Evolutionary conservation across 1,140 invertebrate genomes (phyloP).

Genomic region (Oreohelix idahoensis): DNA sequence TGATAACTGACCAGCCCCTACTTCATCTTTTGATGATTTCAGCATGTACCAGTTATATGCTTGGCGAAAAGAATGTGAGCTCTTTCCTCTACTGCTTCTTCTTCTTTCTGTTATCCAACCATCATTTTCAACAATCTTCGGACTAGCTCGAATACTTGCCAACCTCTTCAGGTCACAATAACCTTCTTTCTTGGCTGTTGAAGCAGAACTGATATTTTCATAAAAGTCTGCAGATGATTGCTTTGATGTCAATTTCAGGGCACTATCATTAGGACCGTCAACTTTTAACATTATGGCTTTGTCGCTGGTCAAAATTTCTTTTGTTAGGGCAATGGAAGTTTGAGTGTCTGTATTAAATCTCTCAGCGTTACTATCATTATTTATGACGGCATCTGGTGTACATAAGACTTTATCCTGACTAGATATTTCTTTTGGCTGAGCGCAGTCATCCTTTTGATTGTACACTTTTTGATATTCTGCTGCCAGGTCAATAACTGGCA

Average conservation of each 20-base stretch:
- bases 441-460: background rate
- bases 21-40: background rate
- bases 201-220: background rate
- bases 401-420: background rate
- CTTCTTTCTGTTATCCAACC: slow-evolving; percentile 37
- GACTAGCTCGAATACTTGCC: slow-evolving; percentile 28
- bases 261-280: background rate
- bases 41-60: slow-evolving; percentile 19
- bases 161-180: slow-evolving; percentile 23
- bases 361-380: no score
- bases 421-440: background rate
- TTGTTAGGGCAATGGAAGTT: no score
- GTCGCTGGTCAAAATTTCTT: background rate
- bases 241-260: background rate
- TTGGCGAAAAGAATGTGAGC: background rate
- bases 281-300: background rate
- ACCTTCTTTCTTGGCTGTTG: background rate
- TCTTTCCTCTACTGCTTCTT: slow-evolving; percentile 29
- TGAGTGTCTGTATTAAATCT: no score
- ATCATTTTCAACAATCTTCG: slow-evolving; percentile 36
- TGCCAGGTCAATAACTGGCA: background rate
- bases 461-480: background rate
- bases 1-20: no score
- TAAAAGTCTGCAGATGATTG: background rate
- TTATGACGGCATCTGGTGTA: background rate